These are phyloP conservation scores for Regulus satrapa DNA, from an alignment of 2,113 vertebrate species.

Conservation along the genomic window DNA sequence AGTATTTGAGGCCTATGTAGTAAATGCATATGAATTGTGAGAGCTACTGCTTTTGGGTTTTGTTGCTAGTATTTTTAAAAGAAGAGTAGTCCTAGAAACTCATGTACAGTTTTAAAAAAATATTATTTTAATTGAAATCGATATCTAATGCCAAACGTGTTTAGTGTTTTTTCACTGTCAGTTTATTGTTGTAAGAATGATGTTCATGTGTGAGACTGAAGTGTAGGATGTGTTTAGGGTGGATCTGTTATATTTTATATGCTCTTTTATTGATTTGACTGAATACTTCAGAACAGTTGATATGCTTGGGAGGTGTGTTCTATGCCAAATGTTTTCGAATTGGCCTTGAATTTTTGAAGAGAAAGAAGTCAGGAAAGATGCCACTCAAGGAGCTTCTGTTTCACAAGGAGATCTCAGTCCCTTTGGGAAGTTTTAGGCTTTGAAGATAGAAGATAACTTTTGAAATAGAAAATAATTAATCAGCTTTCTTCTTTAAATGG, in stretches of 20 bases:
- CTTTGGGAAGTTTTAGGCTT: slow-evolving; percentile 45
- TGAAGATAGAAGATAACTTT: slow-evolving; percentile 54
- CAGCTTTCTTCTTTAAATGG: slow-evolving; percentile 49
- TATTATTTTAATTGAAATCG: background rate
- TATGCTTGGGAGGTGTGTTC: background rate
- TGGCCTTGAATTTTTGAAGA: slow-evolving; percentile 49
- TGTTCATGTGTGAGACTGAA: background rate
- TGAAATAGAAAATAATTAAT: slow-evolving; percentile 63
- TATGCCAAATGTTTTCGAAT: background rate
- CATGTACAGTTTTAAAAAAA: background rate
- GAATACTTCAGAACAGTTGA: background rate
- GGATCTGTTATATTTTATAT: background rate
- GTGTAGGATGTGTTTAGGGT: background rate
- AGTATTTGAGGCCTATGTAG: background rate
- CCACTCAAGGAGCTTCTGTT: slow-evolving; percentile 31
- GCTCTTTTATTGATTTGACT: background rate
- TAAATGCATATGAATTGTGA: background rate
- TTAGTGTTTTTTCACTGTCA: background rate
- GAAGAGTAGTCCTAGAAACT: background rate
- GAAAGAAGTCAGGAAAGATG: background rate
- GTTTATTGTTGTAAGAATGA: background rate
- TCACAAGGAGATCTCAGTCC: background rate
- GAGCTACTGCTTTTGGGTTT: background rate
- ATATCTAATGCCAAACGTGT: background rate
- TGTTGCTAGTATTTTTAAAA: background rate